Evolutionary conservation across 2,113 vertebrate genomes (phyloP), one percentile per base, ranked within the genome.

Genomic region (Furnarius figulus): DNA sequence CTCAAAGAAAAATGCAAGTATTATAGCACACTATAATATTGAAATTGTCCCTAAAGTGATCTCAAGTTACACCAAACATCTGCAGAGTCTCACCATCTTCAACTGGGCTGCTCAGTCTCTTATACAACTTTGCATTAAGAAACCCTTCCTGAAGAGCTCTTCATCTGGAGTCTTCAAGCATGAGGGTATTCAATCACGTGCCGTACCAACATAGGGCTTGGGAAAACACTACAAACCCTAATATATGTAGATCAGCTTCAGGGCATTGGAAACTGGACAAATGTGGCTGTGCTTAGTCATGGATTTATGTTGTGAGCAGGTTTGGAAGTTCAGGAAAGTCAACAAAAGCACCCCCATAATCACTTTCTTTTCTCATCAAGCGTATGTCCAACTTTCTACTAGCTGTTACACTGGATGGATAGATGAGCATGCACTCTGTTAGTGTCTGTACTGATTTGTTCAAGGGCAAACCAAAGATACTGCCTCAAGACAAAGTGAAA

Each of bases 201-300:
- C 8, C 65, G 58, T 40, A 76, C 21, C 10, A 53, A 67, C 46
- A 46, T 19, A 75, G 14, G 8, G 21, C 6, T 21, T 28, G 5
- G 24, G 53, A 61, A 83, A 76, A 72, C 44, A 40, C 25, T 65
- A 21, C 23, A 61, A 49, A 25, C 4, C 2, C 17, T 44, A 16
- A 4, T 7, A 25, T 0, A 0, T 8, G 1, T 15, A 59, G 23
- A 39, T n/a, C 40, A 56, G 6, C 27, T 31, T 10, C 39, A 52
- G 31, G 6, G 9, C 3, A 2, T 0, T 72, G 39, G 18, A 12
- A 25, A 19, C 21, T 39, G 23, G 33, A 30, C 24, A 46, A 27
- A 1, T 3, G 8, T 20, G 12, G 5, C 28, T 66, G 17, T 66
- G 12, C n/a, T 65, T 80, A 40, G 31, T 62, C n/a, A 46, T 4